Evolutionary conservation across 2,113 vertebrate species (phyloP), one percentile per base, ranked within the genome.

Genomic region (Paramisgurnus dabryanus): DNA sequence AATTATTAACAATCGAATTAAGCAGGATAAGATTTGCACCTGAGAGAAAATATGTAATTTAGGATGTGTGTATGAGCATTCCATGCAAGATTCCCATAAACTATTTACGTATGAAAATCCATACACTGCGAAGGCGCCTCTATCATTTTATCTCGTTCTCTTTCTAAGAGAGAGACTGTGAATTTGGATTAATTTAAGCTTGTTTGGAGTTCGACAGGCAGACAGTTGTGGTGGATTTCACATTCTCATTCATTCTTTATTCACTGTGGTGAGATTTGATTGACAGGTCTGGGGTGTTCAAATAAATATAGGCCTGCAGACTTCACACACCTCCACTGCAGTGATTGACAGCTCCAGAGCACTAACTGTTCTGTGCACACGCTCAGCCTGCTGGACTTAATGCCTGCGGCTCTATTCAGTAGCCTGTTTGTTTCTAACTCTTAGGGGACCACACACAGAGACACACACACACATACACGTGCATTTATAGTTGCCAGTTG

Each of bases 241-340:
- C 70, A 34, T 64, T 63, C 73, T 67, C 64, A 34, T 68, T 83
- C 82, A 66, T 41, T 80, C 34, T 69, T 79, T 77, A 81, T 84
- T 82, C 70, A 17, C 13, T 79, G 68, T 82, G 57, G 68, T 60
- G 49, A 63, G 76, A 27, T 68, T 81, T 84, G 83, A 84, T 79
- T 84, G 83, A 81, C 83, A 84, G 83, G 72, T 84, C 77, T 67
- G 65, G 71, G 79, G 80, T 84, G 76, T 81, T 82, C 74, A 84
- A 84, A 84, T 81, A 84, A 84, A 84, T 80, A 84, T 82, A 76
- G 76, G 67, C 75, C 83, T 79, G 80, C 79, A 84, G 83, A 84
- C 74, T 78, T 81, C 83, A 81, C 80, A 84, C 66, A 72, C 76
- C 40, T 82, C 76, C 58, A 67, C 80, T 58, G 58, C 73, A 79